These are phyloP conservation scores for Coleophora flavipennella DNA, from an alignment of 2,888 invertebrate species.

Conservation along the genomic window DNA sequence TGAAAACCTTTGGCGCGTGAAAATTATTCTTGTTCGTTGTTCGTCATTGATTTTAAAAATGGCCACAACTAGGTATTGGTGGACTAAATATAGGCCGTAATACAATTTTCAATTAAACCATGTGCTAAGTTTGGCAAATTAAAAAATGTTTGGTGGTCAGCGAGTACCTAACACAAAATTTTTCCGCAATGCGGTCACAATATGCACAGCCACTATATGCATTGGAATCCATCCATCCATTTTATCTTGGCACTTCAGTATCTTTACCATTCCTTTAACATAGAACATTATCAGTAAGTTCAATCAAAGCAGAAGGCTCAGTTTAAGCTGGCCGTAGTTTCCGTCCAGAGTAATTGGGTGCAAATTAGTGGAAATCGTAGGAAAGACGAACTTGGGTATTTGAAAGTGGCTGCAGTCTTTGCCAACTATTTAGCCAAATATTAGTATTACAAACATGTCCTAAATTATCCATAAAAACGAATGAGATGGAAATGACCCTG, in stretches of 20 bases:
- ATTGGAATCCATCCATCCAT: slow-evolving; percentile 16
- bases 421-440: slow-evolving; percentile 6
- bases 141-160: slow-evolving; percentile 16
- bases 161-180: slow-evolving; percentile 16
- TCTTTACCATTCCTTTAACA: slow-evolving; percentile 1
- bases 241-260: slow-evolving; percentile 18
- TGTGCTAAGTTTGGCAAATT: no score
- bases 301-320: slow-evolving; percentile 9
- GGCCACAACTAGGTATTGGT: no score
- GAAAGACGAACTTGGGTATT: slow-evolving; percentile 27
- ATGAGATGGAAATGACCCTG: no score
- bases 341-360: slow-evolving; percentile 30
- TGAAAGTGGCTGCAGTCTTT: slow-evolving; percentile 15
- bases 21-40: no score
- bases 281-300: no score
- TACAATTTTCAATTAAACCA: not conserved
- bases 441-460: not conserved
- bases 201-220: slow-evolving; percentile 24
- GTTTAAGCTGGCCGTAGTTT: slow-evolving; percentile 15
- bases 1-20: no score
- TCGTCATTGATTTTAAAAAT: no score
- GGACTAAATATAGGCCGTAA: no score
- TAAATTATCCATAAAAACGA: no score
- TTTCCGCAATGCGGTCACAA: slow-evolving; percentile 32
- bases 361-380: slow-evolving; percentile 30